Base-by-base conservation (phyloP, 2,797 vertebrate genomes). In the Chloroceryle inda region DNA sequence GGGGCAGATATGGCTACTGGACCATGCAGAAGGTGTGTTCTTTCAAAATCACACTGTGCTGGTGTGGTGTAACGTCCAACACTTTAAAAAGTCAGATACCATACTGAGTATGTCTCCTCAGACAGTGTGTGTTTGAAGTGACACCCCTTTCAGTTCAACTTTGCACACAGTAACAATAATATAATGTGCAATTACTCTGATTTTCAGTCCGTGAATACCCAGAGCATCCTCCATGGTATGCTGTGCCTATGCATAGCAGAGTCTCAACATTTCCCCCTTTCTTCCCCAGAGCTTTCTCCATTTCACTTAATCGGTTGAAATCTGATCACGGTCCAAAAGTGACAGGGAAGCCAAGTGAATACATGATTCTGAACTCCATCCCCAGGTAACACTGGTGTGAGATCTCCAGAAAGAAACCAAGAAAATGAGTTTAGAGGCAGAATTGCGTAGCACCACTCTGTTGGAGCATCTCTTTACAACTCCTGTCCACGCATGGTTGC, bases 401-500 rank as follows among this genome's bases (percentile, higher is more conserved):
- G 18, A 83, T 14, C 56, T 75, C 52, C 44, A 47, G n/a, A 74
- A 55, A 44, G 23, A 29, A 50, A 40, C 8, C 17, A 69, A 2
- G 15, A 3, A 75, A 64, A 62, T 16, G 5, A 38, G 13, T 38
- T 91, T 45, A 69, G 55, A 50, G 31, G 31, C 11, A 85, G 10
- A 87, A 58, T 15, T 76, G 22, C 22, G 4, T 47, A 47, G 62
- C 56, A 42, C n/a, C 11, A 53, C 24, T 38, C 23, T 2, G 1
- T 35, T 66, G 61, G 40, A 81, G 40, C 22, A 33, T 35, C 58
- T 52, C 31, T 68, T 84, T 50, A 74, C 14, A 84, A 3, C 7
- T 26, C 13, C 18, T 37, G 6, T 19, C 21, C 3, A 2, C 6
- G 10, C 13, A 55, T 2, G 5, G 31, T 0, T 44, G n/a, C 24